Conservation (phyloP, 2,888 invertebrate genomes). For the Eugnorisma glareosa region DNA sequence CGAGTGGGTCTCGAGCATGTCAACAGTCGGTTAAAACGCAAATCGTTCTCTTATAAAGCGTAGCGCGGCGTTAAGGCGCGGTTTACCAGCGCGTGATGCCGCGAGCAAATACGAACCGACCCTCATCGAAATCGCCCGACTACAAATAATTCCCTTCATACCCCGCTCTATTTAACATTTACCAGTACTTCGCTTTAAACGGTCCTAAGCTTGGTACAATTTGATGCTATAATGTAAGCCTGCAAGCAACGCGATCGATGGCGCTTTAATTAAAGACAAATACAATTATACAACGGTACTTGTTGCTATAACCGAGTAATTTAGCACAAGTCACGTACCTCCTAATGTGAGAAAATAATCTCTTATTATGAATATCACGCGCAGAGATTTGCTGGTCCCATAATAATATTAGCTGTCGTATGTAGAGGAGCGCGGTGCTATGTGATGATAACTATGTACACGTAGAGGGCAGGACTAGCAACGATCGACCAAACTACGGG, state of each 20-base stretch:
- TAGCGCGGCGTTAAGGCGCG: slow-evolving; percentile 70
- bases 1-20: slow-evolving; percentile 66
- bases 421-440: slow-evolving; percentile 25
- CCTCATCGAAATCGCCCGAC: slow-evolving; percentile 74
- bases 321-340: slow-evolving; percentile 71
- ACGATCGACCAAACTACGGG: slow-evolving; percentile 71
- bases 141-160: slow-evolving; percentile 78
- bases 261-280: slow-evolving; percentile 60
- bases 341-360: slow-evolving; percentile 74
- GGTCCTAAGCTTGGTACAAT: slow-evolving; percentile 55
- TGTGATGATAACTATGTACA: slow-evolving; percentile 24
- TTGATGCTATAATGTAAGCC: slow-evolving; percentile 64
- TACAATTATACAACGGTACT: slow-evolving; percentile 58
- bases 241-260: slow-evolving; percentile 47
- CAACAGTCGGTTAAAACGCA: slow-evolving; percentile 72
- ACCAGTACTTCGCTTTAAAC: slow-evolving; percentile 65
- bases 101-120: slow-evolving; percentile 78
- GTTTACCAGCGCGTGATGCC: slow-evolving; percentile 79
- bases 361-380: slow-evolving; percentile 68
- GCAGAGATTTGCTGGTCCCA: slow-evolving; percentile 61
- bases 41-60: slow-evolving; percentile 69
- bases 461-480: slow-evolving; percentile 74
- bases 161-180: slow-evolving; percentile 77
- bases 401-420: slow-evolving; percentile 54
- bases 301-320: slow-evolving; percentile 64